Conservation (phyloP, 2,113 vertebrate species). For the Cinclus mexicanus region DNA sequence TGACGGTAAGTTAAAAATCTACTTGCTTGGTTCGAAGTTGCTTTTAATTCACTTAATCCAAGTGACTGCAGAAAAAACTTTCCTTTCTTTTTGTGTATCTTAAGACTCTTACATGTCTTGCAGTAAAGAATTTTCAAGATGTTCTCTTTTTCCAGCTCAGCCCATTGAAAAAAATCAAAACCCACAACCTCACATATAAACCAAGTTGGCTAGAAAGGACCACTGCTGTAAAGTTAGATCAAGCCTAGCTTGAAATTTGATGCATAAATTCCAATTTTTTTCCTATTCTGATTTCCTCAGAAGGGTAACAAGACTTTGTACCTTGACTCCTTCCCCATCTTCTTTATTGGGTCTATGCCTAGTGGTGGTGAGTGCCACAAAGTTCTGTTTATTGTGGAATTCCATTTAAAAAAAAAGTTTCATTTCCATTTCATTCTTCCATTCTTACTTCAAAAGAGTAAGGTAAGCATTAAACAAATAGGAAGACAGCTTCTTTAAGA, state of each 20-base stretch:
- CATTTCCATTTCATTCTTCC: neutral
- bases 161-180: neutral
- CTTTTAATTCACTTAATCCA: neutral
- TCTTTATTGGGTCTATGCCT: neutral
- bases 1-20: neutral
- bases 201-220: neutral
- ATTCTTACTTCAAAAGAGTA: neutral
- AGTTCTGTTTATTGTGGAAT: neutral
- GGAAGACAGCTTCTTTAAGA: neutral
- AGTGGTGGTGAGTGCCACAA: neutral
- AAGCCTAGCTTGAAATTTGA: neutral
- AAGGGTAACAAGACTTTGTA: neutral
- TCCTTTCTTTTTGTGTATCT: neutral
- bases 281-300: neutral
- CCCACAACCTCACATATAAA: neutral
- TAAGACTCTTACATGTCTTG: neutral
- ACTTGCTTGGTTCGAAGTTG: neutral
- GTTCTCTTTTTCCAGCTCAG: neutral
- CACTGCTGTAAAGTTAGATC: neutral
- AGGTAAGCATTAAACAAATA: neutral
- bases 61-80: neutral
- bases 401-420: neutral
- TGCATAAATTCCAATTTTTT: neutral
- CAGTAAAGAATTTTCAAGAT: neutral
- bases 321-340: neutral